Percentiles rank a stretch among this genome's conserved stretches.
These are phyloP conservation scores for Scalopus aquaticus DNA, from an alignment of 2,113 vertebrate genomes.

Conservation along the genomic window DNA sequence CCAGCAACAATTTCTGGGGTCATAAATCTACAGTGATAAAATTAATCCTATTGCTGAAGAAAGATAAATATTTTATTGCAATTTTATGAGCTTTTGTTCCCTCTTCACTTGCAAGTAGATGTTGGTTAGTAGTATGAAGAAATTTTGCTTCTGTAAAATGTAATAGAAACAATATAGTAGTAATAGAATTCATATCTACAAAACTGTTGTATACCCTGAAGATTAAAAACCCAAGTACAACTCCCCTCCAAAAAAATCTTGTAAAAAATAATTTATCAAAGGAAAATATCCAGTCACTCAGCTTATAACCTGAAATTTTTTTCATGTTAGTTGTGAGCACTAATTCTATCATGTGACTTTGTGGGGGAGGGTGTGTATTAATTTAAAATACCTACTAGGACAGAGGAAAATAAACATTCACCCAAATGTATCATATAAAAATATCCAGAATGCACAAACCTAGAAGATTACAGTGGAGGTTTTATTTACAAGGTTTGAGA, in stretches of 20 bases:
- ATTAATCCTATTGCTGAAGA: conserved; percentile 87
- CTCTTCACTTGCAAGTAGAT: conserved; percentile 80
- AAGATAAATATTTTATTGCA: conserved; percentile 90
- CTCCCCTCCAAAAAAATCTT: conserved; percentile 34
- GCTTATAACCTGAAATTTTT: conserved; percentile 38
- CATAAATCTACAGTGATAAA: conserved; percentile 88
- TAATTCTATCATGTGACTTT: not conserved
- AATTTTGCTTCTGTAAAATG: conserved; percentile 80
- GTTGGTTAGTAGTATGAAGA: conserved; percentile 82
- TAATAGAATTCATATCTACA: conserved; percentile 79
- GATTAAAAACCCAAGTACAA: conserved; percentile 57
- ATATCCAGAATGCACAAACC: not conserved
- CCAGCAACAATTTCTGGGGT: conserved; percentile 82
- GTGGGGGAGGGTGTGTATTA: not conserved
- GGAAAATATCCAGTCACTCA: not conserved
- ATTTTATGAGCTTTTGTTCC: conserved; percentile 88
- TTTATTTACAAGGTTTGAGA: not conserved
- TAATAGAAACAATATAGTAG: conserved; percentile 76
- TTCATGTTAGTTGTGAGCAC: not conserved
- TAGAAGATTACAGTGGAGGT: not conserved
- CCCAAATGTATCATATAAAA: not conserved
- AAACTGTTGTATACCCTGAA: conserved; percentile 66
- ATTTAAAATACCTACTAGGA: not conserved
- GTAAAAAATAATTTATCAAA: conserved; percentile 15
- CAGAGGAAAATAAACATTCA: not conserved